Base-by-base conservation (phyloP, 2,888 invertebrate genomes). In the Onthophagus sagittarius region DNA sequence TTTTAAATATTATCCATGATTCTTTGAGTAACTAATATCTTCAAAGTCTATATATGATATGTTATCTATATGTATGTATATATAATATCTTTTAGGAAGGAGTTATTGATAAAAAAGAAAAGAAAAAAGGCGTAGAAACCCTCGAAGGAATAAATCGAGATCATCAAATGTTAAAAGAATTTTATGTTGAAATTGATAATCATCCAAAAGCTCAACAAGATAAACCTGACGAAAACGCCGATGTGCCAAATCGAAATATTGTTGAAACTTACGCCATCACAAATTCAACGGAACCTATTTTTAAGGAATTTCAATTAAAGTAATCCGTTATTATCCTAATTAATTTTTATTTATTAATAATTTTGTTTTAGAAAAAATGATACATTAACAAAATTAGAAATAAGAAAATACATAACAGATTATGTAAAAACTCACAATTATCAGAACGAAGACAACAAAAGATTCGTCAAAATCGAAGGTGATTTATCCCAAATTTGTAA, bases 71-170 rank as follows among this genome's bases (percentile, higher is more conserved):
- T n/a, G n/a, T n/a, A n/a, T n/a, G n/a, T n/a, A n/a, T n/a, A n/a
- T 63, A 13, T 73, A 62, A 62, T 75, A n/a, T 62, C 53, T 78
- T 79, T 76, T 73, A 89, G 89, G 87, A 88, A 82, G 90, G 90
- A 11, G 85, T 91, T 74, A 83, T 92, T 23, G 88, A 88, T 64
- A 87, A 91, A 62, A 89, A 89, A 69, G 91, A 92, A 84, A 83
- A 90, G 75, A 90, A 91, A 62, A 93, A 93, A 83, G 97, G 97
- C 31, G 94, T 97, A 63, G 93, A 93, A 82, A 94, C 92, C 75
- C 90, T 97, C 74, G 88, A 89, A 69, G 87, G 88, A 0, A 86
- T 95, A 15, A 89, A 91, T 81, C 82, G 86, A 70, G 85, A 88
- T 67, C 93, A 94, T 86, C 89, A 89, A 13, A 81, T 85, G 72